A percentile compares a stretch with the other conserved stretches of the same genome.
phyloP scores from a whole-genome alignment of 2,888 invertebrate species.

The Temnothorax ravouxi region DNA sequence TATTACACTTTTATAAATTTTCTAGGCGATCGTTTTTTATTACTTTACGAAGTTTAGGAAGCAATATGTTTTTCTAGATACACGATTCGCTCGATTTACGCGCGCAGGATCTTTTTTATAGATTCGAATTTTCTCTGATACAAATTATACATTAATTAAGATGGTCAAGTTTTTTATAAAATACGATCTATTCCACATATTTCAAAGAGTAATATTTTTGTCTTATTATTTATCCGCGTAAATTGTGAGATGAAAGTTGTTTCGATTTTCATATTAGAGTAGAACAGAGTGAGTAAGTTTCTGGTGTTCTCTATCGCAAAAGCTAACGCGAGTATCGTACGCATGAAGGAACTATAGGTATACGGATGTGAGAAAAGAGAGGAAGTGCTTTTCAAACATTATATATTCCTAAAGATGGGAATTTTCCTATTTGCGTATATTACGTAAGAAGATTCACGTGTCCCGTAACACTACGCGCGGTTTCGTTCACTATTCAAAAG shows the following conservation, averaged over 20 bases:
- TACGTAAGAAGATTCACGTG: slow-evolving; percentile 41
- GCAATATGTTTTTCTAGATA: background rate
- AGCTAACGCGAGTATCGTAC: background rate
- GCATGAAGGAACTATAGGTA: background rate
- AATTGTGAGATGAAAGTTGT: background rate
- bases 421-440: slow-evolving; percentile 47
- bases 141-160: background rate
- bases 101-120: background rate
- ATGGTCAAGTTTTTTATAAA: background rate
- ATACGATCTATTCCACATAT: background rate
- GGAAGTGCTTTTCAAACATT: slow-evolving; percentile 12
- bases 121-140: background rate
- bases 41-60: background rate
- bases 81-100: slow-evolving; percentile 11
- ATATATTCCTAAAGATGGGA: slow-evolving; percentile 16
- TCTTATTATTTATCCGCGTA: background rate
- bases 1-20: slow-evolving; percentile 18
- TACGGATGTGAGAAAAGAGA: background rate
- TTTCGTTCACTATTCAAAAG: slow-evolving; percentile 34
- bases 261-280: slow-evolving; percentile 6
- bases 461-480: slow-evolving; percentile 34
- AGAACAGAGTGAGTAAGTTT: background rate
- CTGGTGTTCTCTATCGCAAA: background rate
- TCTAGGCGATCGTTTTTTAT: slow-evolving; percentile 20
- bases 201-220: slow-evolving; percentile 7